Conservation (phyloP, 23 tunicate species). For the Pegea sp. region DNA sequence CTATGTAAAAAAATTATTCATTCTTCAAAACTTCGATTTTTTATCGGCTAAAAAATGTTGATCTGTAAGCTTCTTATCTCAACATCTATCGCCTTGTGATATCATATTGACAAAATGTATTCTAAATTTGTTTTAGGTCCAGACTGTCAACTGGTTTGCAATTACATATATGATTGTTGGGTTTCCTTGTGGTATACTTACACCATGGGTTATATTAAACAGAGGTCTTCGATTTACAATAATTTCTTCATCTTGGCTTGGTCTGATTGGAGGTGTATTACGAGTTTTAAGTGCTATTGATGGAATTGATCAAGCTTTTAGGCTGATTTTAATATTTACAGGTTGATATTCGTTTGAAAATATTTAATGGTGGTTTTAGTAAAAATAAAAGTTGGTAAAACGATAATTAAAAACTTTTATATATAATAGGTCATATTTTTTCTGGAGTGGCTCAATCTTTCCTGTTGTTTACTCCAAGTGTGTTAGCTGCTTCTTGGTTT, state of each 20-base stretch:
- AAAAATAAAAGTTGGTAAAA: not conserved
- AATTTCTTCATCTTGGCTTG: conserved; percentile 18
- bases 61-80: too few relatives aligned
- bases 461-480: conserved; percentile 27
- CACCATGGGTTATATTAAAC: conserved; percentile 30
- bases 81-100: too few relatives aligned
- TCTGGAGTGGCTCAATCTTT: conserved; percentile 47
- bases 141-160: conserved; percentile 31
- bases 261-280: conserved; percentile 13
- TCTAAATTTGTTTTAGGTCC: conserved; percentile 6
- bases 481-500: conserved; percentile 54
- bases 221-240: conserved; percentile 23
- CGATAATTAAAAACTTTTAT: too few relatives aligned
- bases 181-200: conserved; percentile 23
- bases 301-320: conserved; percentile 4
- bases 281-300: conserved; percentile 26
- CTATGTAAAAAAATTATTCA: too few relatives aligned
- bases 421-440: conserved; percentile 20
- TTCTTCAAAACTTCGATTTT: too few relatives aligned
- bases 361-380: not conserved
- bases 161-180: conserved; percentile 41
- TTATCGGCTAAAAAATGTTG: too few relatives aligned
- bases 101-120: conserved; percentile 5
- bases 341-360: conserved; percentile 1
- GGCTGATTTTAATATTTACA: conserved; percentile 20